A percentile compares a stretch with the other conserved stretches of the same genome.
These are phyloP conservation scores for Morone chrysops DNA, from an alignment of 2,113 vertebrate genomes.

Conservation along the genomic window DNA sequence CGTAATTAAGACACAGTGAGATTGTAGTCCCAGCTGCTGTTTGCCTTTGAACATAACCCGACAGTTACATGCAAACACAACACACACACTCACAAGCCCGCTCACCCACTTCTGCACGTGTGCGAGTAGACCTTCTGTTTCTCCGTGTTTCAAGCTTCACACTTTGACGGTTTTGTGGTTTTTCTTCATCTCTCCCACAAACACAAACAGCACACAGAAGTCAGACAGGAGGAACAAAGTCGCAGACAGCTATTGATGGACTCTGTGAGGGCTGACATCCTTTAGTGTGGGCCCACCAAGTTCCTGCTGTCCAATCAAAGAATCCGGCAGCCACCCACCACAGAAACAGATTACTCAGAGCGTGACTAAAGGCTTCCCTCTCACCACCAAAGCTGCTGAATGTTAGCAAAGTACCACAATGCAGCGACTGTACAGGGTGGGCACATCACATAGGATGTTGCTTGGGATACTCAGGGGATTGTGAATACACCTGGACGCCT, in stretches of 20 bases:
- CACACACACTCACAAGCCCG: not conserved
- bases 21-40: conserved; percentile 56
- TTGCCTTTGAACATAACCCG: conserved; percentile 45
- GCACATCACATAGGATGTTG: not conserved
- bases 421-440: not conserved
- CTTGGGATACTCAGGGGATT: not conserved
- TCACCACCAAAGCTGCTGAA: conserved; percentile 35
- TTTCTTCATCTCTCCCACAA: conserved; percentile 7
- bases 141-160: not conserved
- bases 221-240: conserved; percentile 23
- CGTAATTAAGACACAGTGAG: conserved; percentile 65
- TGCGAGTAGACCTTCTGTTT: conserved; percentile 11
- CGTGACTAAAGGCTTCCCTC: conserved; percentile 52
- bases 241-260: conserved; percentile 40
- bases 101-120: conserved; percentile 26
- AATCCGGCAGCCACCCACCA: conserved; percentile 41
- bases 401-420: conserved; percentile 24
- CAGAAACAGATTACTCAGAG: conserved; percentile 47
- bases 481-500: conserved; percentile 19
- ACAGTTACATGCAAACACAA: conserved; percentile 34
- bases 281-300: conserved; percentile 28
- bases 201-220: not conserved
- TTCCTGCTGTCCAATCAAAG: conserved; percentile 37
- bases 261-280: conserved; percentile 24
- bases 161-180: not conserved